These are phyloP conservation scores for Notarius lentiginosus DNA, from an alignment of 2,113 vertebrate species.

Conservation along the genomic window DNA sequence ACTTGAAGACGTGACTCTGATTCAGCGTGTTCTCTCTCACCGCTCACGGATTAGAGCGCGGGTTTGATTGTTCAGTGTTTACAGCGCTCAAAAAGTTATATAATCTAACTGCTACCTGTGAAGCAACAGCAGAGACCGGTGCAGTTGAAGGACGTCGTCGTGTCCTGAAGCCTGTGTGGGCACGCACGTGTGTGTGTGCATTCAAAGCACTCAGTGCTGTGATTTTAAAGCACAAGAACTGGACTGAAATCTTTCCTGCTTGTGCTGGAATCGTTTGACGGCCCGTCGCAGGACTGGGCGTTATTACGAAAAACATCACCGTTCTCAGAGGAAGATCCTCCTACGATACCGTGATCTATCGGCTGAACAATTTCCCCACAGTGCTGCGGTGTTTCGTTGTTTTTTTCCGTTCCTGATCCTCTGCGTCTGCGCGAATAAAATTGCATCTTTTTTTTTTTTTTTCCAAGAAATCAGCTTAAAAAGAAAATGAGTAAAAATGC, in stretches of 20 bases:
- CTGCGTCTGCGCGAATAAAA: too few species aligned
- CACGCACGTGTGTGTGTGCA: not conserved
- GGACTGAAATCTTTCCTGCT: not conserved
- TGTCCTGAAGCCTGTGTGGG: not conserved
- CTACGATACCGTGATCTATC: not conserved
- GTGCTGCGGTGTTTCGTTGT: too few species aligned
- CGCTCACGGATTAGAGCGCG: not conserved
- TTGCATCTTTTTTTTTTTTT: too few species aligned
- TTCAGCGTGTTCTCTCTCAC: too few species aligned
- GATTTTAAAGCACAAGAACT: not conserved
- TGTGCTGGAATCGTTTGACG: not conserved
- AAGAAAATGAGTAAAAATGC: too few species aligned
- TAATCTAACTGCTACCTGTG: not conserved
- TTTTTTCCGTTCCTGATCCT: too few species aligned
- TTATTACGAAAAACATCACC: not conserved
- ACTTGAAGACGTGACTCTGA: not conserved
- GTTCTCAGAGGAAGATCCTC: not conserved
- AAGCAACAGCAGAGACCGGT: not conserved
- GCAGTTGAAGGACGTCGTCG: not conserved
- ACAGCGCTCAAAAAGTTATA: conserved; percentile 17
- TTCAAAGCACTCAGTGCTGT: not conserved
- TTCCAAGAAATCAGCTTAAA: too few species aligned
- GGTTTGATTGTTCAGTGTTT: conserved; percentile 2
- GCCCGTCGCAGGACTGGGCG: too few species aligned
- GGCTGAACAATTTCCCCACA: too few species aligned